Percentiles rank a stretch among this genome's conserved stretches.
Conservation (phyloP, 2,888 invertebrate genomes). For the Sinodicranocentrus sp. region DNA sequence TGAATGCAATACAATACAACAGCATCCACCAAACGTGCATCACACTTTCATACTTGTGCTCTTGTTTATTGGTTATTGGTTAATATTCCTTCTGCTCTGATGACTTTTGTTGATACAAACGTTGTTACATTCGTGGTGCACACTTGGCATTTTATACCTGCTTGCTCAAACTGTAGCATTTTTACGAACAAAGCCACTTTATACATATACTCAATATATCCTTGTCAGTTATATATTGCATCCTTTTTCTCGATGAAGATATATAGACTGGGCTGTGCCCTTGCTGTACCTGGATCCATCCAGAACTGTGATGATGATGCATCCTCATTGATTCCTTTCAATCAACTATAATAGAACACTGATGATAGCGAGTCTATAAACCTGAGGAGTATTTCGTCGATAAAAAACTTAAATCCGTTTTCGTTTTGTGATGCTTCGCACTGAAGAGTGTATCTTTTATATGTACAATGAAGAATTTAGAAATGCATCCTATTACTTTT, state of each 20-base stretch:
- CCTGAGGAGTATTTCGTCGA: constrained; percentile 5
- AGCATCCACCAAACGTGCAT: too few relatives aligned
- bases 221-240: constrained; percentile 47
- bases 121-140: background rate
- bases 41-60: background rate
- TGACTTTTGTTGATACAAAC: constrained; percentile 43
- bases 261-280: constrained; percentile 63
- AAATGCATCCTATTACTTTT: constrained; percentile 65
- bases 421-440: constrained; percentile 4
- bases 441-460: background rate
- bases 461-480: background rate
- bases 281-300: constrained; percentile 45
- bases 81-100: constrained; percentile 31
- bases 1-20: background rate
- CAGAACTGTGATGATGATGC: constrained; percentile 38
- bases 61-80: constrained; percentile 14
- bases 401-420: constrained; percentile 67
- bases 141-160: background rate
- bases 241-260: constrained; percentile 63
- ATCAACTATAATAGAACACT: background rate
- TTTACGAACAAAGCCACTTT: too few relatives aligned
- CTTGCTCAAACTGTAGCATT: too few relatives aligned
- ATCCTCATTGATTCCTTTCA: constrained; percentile 54
- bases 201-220: constrained; percentile 35
- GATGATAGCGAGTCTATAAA: constrained; percentile 21